A percentile compares a stretch with the other conserved stretches of the same genome.
Evolutionary conservation across 2,888 invertebrate genomes (phyloP).

Genomic region (Lasioglossum leucozonium): DNA sequence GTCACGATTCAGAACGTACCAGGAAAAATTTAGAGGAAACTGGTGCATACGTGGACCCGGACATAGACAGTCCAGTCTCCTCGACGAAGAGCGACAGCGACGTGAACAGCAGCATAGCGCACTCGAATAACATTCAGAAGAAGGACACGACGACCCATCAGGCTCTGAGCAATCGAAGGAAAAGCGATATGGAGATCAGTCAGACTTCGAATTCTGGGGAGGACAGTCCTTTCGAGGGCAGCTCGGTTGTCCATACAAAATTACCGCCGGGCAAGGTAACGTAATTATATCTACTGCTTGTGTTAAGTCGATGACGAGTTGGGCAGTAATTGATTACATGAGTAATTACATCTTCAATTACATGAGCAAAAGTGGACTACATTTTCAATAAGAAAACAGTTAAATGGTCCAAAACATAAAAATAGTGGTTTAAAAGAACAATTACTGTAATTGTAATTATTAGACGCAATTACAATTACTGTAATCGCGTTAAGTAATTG

Average conservation of each 20-base stretch:
- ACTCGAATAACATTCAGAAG: constrained; percentile 44
- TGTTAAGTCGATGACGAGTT: too few relatives aligned
- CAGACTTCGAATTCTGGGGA: constrained; percentile 85
- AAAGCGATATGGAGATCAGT: constrained; percentile 77
- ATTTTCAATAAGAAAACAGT: too few relatives aligned
- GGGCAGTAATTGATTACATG: too few relatives aligned
- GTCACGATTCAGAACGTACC: constrained; percentile 30
- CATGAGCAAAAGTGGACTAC: too few relatives aligned
- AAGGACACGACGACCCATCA: constrained; percentile 56
- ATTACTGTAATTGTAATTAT: too few relatives aligned
- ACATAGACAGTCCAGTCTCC: constrained; percentile 67
- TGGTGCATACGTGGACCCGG: constrained; percentile 61
- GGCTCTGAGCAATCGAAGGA: constrained; percentile 65
- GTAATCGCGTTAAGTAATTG: too few relatives aligned
- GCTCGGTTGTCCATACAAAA: constrained; percentile 88
- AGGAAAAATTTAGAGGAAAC: constrained; percentile 70
- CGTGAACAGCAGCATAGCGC: constrained; percentile 32
- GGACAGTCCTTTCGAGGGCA: constrained; percentile 87
- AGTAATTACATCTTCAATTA: too few relatives aligned
- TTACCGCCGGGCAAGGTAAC: constrained; percentile 90
- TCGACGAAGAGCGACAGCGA: constrained; percentile 68
- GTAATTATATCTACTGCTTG: neutral
- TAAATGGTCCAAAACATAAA: too few relatives aligned
- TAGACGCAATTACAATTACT: too few relatives aligned
- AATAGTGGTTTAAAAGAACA: too few relatives aligned